These are phyloP conservation scores for Amphipoea oculea DNA, from an alignment of 2,888 invertebrate species.

Conservation along the genomic window DNA sequence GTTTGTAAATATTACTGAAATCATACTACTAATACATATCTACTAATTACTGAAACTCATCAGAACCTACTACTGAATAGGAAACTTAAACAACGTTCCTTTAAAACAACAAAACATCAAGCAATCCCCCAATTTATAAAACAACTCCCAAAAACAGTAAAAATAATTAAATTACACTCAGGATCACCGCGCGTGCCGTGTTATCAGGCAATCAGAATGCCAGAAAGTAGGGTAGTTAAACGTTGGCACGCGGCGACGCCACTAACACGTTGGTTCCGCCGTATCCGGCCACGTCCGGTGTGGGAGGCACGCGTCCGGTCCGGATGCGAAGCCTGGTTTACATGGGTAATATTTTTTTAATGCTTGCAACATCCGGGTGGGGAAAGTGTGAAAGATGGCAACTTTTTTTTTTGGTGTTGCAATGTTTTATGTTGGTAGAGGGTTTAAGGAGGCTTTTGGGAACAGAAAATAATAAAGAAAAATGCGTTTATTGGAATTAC, in stretches of 20 bases:
- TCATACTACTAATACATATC: neutral
- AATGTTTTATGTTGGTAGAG: neutral
- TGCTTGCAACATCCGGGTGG: conserved; percentile 34
- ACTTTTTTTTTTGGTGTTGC: conserved; percentile 15
- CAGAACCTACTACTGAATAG: neutral
- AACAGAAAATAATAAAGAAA: neutral
- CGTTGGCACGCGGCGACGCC: conserved; percentile 72
- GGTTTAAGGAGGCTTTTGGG: conserved; percentile 2
- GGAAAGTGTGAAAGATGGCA: conserved; percentile 49
- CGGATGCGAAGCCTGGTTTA: conserved; percentile 59
- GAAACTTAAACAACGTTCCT: neutral
- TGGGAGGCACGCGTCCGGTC: conserved; percentile 62
- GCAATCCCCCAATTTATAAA: neutral
- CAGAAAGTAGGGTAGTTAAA: conserved; percentile 69
- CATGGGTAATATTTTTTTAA: conserved; percentile 55
- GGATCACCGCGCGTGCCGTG: conserved; percentile 57
- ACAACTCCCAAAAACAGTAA: conserved; percentile 17
- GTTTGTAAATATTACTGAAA: neutral
- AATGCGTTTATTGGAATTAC: neutral
- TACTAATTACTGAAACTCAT: neutral
- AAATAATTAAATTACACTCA: conserved; percentile 61
- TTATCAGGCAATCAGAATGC: conserved; percentile 64
- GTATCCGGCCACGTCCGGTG: conserved; percentile 70
- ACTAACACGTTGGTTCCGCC: conserved; percentile 61
- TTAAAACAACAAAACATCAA: neutral